Evolutionary conservation across 2,113 vertebrate species (phyloP), one percentile per base, ranked within the genome.

Genomic region (Anguilla rostrata): DNA sequence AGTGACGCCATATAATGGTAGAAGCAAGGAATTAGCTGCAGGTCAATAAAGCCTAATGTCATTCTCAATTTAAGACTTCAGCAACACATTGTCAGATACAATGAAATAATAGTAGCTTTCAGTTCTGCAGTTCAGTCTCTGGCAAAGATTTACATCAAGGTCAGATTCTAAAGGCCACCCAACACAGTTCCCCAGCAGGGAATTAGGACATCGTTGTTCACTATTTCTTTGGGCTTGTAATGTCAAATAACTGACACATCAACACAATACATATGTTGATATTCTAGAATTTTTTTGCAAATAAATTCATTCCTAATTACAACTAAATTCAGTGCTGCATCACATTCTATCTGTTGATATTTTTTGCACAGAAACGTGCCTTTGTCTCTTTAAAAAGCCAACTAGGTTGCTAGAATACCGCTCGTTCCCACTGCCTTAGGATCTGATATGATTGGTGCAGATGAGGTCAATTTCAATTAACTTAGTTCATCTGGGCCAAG

Each of bases 31-130:
- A 87, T 90, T 90, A 85, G 86, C 92, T 93, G 89, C 91, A 90
- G 92, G 91, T 93, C 93, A 94, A 88, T 88, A 89, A 91, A 92
- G 92, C 90, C 92, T 90, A 86, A 91, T 94, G 94, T 94, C 94
- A 94, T 89, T 91, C 87, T 83, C 39, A 91, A 92, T 91, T 86
- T 88, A 85, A 88, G 85, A 93, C 91, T 90, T 92, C 92, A 89
- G 92, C 85, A 92, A 92, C 93, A 94, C 93, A 0, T 93, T 94
- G 92, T 94, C 92, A 92, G 90, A 90, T 88, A 91, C 87, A 88
- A 92, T 85, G 89, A 83, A 87, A 89, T 82, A 91, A 87, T 56
- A 9, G 66, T 79, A 53, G 83, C 78, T 56, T 87, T 81, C 78
- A 34, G 5, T 81, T 39, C 78, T 60, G 22, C 7, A 39, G 83